Evolutionary conservation across 2,888 invertebrate genomes (phyloP).

Genomic region (Drosophila ezoana): DNA sequence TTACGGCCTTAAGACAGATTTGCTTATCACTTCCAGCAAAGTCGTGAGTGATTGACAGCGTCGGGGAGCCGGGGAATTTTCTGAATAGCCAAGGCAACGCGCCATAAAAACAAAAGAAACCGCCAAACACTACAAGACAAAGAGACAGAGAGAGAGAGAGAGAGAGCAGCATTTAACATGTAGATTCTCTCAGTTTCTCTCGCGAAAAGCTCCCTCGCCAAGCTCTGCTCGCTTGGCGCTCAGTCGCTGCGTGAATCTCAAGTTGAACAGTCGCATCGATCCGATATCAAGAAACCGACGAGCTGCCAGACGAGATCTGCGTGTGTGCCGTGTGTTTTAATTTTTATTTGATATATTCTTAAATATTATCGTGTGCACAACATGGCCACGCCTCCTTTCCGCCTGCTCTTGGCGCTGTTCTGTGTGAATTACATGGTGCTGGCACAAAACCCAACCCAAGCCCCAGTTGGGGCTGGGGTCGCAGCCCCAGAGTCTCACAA

Average conservation of each 20-base stretch:
- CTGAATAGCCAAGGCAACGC: slow-evolving; percentile 5
- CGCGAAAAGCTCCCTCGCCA: not conserved
- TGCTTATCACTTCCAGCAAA: slow-evolving; percentile 25
- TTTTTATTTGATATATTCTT: not conserved
- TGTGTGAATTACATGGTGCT: slow-evolving; percentile 13
- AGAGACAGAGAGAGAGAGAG: not conserved
- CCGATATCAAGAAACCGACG: not conserved
- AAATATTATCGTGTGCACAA: not conserved
- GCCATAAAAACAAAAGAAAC: slow-evolving; percentile 22
- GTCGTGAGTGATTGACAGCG: slow-evolving; percentile 22
- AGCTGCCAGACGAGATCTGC: not conserved
- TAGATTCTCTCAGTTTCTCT: not conserved
- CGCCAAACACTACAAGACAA: not conserved
- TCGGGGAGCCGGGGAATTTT: slow-evolving; percentile 16
- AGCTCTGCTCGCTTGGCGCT: slow-evolving; percentile 16
- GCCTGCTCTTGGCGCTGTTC: slow-evolving; percentile 15
- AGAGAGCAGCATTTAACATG: too few species aligned
- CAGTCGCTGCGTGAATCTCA: slow-evolving; percentile 32
- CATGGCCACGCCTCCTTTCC: slow-evolving; percentile 14
- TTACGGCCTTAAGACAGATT: too few species aligned
- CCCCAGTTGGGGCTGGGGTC: not conserved
- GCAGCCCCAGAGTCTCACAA: not conserved
- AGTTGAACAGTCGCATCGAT: slow-evolving; percentile 32
- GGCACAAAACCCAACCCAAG: slow-evolving; percentile 1
- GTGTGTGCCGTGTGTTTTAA: not conserved